These are phyloP conservation scores for Leucophenga montana DNA, from an alignment of 2,888 invertebrate species.

Conservation along the genomic window DNA sequence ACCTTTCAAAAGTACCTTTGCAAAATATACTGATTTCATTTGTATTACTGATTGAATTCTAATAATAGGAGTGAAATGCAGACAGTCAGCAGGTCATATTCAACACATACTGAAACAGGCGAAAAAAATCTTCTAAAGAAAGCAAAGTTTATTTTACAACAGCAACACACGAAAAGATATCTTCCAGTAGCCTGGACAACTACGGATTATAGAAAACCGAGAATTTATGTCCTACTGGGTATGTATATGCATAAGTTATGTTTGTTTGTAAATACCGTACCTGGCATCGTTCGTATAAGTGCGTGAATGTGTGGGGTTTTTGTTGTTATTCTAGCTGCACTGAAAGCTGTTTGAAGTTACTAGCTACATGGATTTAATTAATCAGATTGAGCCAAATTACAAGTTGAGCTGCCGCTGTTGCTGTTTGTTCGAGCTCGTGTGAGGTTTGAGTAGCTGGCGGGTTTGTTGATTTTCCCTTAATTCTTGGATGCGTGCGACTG, in stretches of 20 bases:
- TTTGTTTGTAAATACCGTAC: conserved; percentile 30
- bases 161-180: too few relatives aligned
- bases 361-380: conserved; percentile 27
- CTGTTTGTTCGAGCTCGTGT: conserved; percentile 10
- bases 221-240: too few relatives aligned
- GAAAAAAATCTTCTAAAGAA: too few relatives aligned
- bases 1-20: too few relatives aligned
- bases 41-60: too few relatives aligned
- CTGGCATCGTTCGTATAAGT: conserved; percentile 13
- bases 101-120: too few relatives aligned
- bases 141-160: too few relatives aligned
- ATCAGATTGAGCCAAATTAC: conserved; percentile 28
- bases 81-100: too few relatives aligned
- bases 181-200: too few relatives aligned
- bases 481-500: not conserved
- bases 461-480: conserved; percentile 19
- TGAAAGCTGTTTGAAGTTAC: conserved; percentile 25
- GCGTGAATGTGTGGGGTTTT: conserved; percentile 8
- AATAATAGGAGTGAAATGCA: too few relatives aligned
- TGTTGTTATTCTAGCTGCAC: conserved; percentile 18
- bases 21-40: too few relatives aligned
- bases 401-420: conserved; percentile 19
- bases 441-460: not conserved
- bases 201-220: too few relatives aligned
- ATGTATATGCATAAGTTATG: conserved; percentile 31